Base-by-base conservation (phyloP, 2,113 vertebrate genomes). In the Brienomyrus longianalis region DNA sequence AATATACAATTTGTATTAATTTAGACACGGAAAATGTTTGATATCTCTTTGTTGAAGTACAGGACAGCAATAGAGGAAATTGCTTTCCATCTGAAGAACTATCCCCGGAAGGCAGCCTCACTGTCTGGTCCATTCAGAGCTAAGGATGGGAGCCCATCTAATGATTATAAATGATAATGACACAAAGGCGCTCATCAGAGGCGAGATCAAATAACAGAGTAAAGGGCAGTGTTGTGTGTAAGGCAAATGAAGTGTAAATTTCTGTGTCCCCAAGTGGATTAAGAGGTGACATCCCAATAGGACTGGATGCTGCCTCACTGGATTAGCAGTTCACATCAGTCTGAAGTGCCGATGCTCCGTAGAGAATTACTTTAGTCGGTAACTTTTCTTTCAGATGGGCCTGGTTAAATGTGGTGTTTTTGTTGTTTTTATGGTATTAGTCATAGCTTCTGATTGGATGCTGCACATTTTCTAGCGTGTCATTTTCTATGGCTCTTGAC, bases 141-240 rank as follows among this genome's bases (percentile, higher is more conserved):
- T 91, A 87, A 47, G 90, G 84, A 89, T 87, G 88, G 50, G 80
- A 39, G 84, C 89, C 89, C 92, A 91, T 91, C 21, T 92, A 92
- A 88, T 92, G 94, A 94, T 94, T 93, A 93, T 92, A 90, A 92
- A 94, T 94, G 92, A 91, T 94, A 93, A 94, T 93, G 94, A 94
- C 93, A 94, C 93, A 94, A 92, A 93, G 93, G 92, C 91, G 93
- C 94, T 94, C 92, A 94, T 94, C 90, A 89, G 88, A 90, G 92
- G 91, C 66, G 80, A 91, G 93, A 94, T 95, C 93, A 94, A 94
- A 91, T 91, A 91, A 94, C 92, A 92, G 89, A 91, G 94, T 80
- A 95, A 95, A 94, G 93, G 93, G 88, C 87, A 88, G 59, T 88
- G 52, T 91, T 88, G 31, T 47, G 48, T 85, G 31, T 48, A 88